Base-by-base conservation (phyloP, 2,888 invertebrate genomes). In the Synanthedon myopaeformis region DNA sequence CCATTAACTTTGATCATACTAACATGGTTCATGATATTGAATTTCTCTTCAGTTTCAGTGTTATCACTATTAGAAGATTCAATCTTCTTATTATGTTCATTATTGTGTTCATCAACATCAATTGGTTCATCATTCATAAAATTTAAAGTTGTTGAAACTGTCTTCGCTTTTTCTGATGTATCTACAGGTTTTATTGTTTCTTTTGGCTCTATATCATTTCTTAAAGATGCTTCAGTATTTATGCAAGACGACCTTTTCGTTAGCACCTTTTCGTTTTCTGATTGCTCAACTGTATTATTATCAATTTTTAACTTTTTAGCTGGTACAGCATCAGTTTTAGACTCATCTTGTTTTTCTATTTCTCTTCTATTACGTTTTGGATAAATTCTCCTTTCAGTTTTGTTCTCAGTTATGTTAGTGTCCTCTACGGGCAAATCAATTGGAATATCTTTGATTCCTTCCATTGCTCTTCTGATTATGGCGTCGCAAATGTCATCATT, bases 401-500 rank as follows among this genome's bases (percentile, higher is more conserved):
- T n/a, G n/a, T 13, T 45, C 45, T 45, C 45, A 45, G 45, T 12
- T 52, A 56, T 64, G 49, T 19, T 12, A 10, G 63, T 61, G 52
- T 70, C 70, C 49, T 66, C 57, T 45, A 56, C 3, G 57, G 66
- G 57, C 6, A 58, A 13, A 55, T 66, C 68, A 5, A 71, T 41
- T 42, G 76, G 73, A 52, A 79, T 69, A 53, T 72, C 72, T 63
- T 73, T 77, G 14, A 86, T 79, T 53, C 83, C 78, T 58, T 79
- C 82, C 78, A 88, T 81, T 4, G 88, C 88, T 62, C 82, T 85
- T 63, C 83, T 78, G 49, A 88, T 81, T 23, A 87, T 60, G 12
- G 84, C 84, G 65, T 88, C 75, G 66, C 88, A 88, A 52, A 86
- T 81, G 56, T 85, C 83, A 62, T 87, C 85, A 68, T 88, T 88